Evolutionary conservation across 2,888 invertebrate genomes (phyloP), one percentile per base, ranked within the genome.

Genomic region (Leptogaster cylindrica): DNA sequence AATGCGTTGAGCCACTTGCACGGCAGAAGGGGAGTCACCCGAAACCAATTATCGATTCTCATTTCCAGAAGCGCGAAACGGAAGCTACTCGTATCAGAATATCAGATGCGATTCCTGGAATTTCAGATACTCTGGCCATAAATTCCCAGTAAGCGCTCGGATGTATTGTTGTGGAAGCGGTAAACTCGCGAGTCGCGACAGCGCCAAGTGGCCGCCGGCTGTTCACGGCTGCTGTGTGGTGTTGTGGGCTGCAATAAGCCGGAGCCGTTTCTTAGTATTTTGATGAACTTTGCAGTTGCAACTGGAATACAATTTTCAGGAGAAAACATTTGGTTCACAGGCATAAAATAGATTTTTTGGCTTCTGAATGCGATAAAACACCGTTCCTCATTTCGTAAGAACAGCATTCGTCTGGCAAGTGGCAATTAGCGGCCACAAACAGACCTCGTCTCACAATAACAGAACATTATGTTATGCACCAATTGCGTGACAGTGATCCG

Each of bases 321-420:
- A n/a, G 55, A 55, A 55, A 55, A 55, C 55, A 55, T 55, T 55
- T 55, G 55, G 55, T 36, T 12, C 12, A 55, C 55, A 55, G 55
- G 39, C 55, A 20, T 55, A 8, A 31, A 16, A 52, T 52, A 52
- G 52, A 52, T 52, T 33, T 33, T 33, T 10, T 33, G n/a, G n/a
- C n/a, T n/a, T n/a, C n/a, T n/a, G n/a, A n/a, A n/a, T 46, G 46
- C 46, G 46, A 20, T 23, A 46, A 6, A 6, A 7, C 10, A 46
- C 2, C 12, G 20, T 25, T 23, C n/a, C 23, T 23, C 12, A n/a
- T n/a, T 46, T 12, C 46, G 31, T 7, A 10, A 46, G 46, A 46
- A 23, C 46, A 20, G 46, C n/a, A 46, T 23, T 20, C 20, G n/a
- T n/a, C n/a, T 8, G n/a, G 6, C 18, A 20, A 46, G n/a, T 23